Evolutionary conservation across 2,797 vertebrate species (phyloP).

Genomic region (Rhabdophis nuchalis): DNA sequence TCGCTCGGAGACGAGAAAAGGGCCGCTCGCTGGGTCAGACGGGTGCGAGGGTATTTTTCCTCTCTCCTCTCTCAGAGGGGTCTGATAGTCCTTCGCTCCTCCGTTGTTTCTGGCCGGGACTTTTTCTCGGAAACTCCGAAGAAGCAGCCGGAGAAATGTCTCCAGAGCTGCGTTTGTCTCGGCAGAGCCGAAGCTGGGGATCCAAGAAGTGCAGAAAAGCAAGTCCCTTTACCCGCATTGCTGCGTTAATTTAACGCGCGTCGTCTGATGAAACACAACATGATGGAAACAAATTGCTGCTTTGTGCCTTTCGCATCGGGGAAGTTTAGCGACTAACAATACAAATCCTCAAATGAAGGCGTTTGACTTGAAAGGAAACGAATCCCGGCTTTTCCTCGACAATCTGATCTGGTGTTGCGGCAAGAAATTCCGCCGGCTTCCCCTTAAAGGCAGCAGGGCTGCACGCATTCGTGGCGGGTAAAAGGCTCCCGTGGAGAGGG

Average conservation of each 20-base stretch:
- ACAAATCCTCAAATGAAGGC: not conserved
- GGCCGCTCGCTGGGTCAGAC: not conserved
- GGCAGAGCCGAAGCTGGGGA: not conserved
- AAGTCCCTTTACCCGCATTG: not conserved
- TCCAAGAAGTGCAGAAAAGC: not conserved
- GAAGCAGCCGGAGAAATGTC: not conserved
- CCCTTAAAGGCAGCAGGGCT: not conserved
- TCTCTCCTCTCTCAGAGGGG: not conserved
- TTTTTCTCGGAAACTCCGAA: constrained; percentile 50
- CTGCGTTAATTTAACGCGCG: not conserved
- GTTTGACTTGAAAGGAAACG: not conserved
- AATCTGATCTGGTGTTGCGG: not conserved
- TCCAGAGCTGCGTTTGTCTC: not conserved
- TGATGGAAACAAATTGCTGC: not conserved
- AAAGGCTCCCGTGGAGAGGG: not conserved
- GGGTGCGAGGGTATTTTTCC: not conserved
- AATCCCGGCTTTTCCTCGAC: not conserved
- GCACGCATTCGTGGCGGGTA: not conserved
- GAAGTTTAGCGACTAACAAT: not conserved
- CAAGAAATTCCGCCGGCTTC: too few relatives aligned
- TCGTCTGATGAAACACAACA: not conserved
- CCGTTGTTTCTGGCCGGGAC: constrained; percentile 39
- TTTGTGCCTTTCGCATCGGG: not conserved
- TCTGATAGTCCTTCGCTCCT: constrained; percentile 52
- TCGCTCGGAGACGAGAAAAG: not conserved